phyloP scores from a whole-genome alignment of 2,888 invertebrate genomes.

The Ichneumon xanthorius region DNA sequence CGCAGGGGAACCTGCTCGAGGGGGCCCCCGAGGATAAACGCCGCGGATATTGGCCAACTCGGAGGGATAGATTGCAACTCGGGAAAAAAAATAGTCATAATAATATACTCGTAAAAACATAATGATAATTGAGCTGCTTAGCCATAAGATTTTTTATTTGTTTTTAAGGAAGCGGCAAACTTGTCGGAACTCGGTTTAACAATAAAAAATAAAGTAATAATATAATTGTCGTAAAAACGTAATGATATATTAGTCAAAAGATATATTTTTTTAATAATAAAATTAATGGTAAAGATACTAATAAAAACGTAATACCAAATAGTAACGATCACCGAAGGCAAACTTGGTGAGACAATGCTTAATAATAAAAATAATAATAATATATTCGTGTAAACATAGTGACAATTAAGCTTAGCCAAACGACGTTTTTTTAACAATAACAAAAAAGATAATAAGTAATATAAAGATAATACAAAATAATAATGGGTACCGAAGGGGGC shows the following conservation, averaged over 20 bases:
- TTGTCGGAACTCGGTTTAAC: too few species aligned
- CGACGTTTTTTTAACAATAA: too few species aligned
- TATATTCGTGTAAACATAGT: not conserved
- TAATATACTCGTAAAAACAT: constrained; percentile 20
- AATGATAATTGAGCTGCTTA: constrained; percentile 37
- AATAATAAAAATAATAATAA: not conserved
- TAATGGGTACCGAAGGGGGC: not conserved
- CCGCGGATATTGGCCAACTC: constrained; percentile 25
- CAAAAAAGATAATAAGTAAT: not conserved
- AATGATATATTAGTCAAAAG: too few species aligned
- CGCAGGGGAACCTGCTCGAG: constrained; percentile 19
- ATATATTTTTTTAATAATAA: too few species aligned
- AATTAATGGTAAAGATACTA: too few species aligned
- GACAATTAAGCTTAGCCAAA: constrained; percentile 20
- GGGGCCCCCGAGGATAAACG: constrained; percentile 24
- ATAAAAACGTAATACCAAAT: too few species aligned
- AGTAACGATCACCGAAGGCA: not conserved
- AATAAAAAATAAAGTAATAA: not conserved
- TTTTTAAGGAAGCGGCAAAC: too few species aligned
- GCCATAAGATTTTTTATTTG: too few species aligned
- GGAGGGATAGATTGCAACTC: too few species aligned
- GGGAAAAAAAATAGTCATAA: not conserved
- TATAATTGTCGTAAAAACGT: constrained; percentile 11
- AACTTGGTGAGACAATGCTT: not conserved
- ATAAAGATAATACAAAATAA: not conserved